Conservation (phyloP, 2,888 invertebrate genomes). For the Tuta absoluta region DNA sequence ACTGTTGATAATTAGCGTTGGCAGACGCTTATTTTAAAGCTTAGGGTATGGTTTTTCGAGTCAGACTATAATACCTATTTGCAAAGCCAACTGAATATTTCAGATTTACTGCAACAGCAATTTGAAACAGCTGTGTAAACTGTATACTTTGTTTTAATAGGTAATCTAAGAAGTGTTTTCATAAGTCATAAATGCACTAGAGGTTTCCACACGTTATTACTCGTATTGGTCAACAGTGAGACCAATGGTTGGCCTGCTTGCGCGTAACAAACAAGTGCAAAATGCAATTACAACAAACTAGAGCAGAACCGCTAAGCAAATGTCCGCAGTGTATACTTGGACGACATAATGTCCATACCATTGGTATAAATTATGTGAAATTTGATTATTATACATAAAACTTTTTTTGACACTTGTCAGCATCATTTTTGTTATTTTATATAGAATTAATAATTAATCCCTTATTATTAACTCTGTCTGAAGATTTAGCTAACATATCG, state of each 20-base stretch:
- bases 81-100: not conserved
- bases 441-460: too few relatives aligned
- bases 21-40: not conserved
- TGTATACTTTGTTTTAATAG: not conserved
- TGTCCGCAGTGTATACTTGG: slow-evolving; percentile 45
- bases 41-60: not conserved
- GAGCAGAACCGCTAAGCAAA: slow-evolving; percentile 60
- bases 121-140: not conserved
- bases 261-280: slow-evolving; percentile 67
- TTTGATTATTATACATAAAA: too few relatives aligned
- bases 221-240: slow-evolving; percentile 54
- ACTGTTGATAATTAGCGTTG: not conserved
- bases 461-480: too few relatives aligned
- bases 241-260: slow-evolving; percentile 50
- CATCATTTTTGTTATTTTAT: too few relatives aligned
- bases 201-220: slow-evolving; percentile 59
- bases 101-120: not conserved
- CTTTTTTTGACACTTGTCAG: too few relatives aligned
- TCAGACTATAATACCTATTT: not conserved
- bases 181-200: slow-evolving; percentile 32
- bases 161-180: slow-evolving; percentile 2
- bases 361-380: slow-evolving; percentile 8
- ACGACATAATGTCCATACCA: slow-evolving; percentile 15
- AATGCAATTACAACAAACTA: slow-evolving; percentile 64
- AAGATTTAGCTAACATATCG: too few relatives aligned